Conservation (phyloP, 92 coral and sea anemone species). For the Micromussa lordhowensis region DNA sequence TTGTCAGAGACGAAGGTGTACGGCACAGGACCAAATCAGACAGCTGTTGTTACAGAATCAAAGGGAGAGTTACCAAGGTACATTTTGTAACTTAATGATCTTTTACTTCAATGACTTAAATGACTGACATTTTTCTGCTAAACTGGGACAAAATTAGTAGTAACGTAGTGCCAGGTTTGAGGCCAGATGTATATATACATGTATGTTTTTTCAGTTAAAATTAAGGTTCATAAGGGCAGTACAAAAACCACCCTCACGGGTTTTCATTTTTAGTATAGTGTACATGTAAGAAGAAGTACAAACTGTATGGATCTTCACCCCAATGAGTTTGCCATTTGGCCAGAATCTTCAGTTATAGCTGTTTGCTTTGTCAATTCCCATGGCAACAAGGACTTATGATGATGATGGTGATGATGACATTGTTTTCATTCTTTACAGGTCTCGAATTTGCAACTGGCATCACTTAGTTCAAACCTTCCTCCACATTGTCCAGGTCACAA, state of each 20-base stretch:
- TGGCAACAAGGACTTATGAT: too few species aligned
- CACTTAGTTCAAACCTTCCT: slow-evolving; percentile 85
- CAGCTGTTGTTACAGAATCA: slow-evolving; percentile 82
- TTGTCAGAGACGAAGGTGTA: slow-evolving; percentile 70
- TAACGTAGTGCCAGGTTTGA: not conserved
- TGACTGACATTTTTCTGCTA: too few species aligned
- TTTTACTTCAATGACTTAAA: not conserved
- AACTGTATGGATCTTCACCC: too few species aligned
- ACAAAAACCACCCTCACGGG: too few species aligned
- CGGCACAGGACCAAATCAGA: slow-evolving; percentile 59
- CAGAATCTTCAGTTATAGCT: too few species aligned
- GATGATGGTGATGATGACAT: too few species aligned
- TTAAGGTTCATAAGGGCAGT: not conserved
- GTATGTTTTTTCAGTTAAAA: not conserved
- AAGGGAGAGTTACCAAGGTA: slow-evolving; percentile 74
- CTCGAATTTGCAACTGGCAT: slow-evolving; percentile 81
- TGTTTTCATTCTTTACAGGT: slow-evolving; percentile 57
- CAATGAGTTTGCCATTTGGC: too few species aligned
- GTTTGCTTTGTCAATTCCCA: too few species aligned
- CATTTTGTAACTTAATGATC: not conserved
- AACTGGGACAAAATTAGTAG: too few species aligned
- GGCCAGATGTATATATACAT: not conserved
- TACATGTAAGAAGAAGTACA: too few species aligned
- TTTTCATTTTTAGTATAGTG: too few species aligned
- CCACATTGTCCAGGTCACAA: slow-evolving; percentile 86